Percentiles rank a stretch among this genome's conserved stretches.
phyloP scores from a whole-genome alignment of 2,797 vertebrate species.

The Anguilla obscura region DNA sequence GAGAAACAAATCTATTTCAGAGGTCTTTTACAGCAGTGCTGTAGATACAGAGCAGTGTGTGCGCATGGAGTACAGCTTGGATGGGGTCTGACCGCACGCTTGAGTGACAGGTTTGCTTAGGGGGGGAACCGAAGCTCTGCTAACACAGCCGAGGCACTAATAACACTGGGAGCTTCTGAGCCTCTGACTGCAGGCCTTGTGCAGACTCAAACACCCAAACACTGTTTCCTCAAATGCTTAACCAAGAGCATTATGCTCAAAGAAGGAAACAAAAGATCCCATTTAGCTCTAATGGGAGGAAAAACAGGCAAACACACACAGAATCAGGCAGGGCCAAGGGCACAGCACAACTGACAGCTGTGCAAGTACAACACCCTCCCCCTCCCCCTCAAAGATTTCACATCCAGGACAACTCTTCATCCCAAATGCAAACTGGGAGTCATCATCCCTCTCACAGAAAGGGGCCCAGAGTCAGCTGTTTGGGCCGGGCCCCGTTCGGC shows the following conservation, averaged over 20 bases:
- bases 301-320: not conserved
- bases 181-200: not conserved
- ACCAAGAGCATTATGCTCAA: not conserved
- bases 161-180: not conserved
- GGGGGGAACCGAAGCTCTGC: not conserved
- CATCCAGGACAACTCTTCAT: not conserved
- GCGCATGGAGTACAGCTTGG: not conserved
- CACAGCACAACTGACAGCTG: not conserved
- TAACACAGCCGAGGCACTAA: not conserved
- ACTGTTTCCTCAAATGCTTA: not conserved
- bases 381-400: too few species aligned
- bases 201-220: not conserved
- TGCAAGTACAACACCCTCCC: not conserved
- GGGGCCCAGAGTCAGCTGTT: not conserved
- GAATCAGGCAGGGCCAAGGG: not conserved
- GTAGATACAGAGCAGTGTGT: not conserved
- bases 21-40: not conserved
- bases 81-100: not conserved
- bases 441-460: not conserved
- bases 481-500: too few species aligned
- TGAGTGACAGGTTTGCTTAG: not conserved
- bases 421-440: not conserved
- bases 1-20: not conserved
- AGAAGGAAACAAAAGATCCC: not conserved
- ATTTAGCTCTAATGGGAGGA: not conserved